phyloP scores from a whole-genome alignment of 2,113 vertebrate genomes.

The Ictidomys tridecemlineatus region DNA sequence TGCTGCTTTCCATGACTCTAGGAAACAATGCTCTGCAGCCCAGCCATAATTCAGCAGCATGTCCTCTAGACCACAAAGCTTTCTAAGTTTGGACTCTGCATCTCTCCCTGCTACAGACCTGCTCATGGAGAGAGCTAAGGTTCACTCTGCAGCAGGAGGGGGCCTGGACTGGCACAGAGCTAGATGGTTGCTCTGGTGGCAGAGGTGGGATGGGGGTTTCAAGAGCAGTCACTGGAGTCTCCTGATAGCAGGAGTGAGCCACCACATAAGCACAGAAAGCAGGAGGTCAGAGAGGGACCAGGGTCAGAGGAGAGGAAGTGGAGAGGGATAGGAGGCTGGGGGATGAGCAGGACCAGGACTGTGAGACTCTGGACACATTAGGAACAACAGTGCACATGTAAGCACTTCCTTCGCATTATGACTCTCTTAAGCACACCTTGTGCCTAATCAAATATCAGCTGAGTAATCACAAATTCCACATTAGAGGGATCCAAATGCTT shows the following conservation, averaged over 20 bases:
- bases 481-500: background rate
- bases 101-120: no score
- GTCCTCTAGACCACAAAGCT: background rate
- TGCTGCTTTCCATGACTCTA: rapidly evolving
- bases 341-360: background rate
- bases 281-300: background rate
- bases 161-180: background rate
- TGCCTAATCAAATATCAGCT: background rate
- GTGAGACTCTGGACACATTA: rapidly evolving
- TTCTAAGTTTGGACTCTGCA: background rate
- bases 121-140: background rate
- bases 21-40: rapidly evolving
- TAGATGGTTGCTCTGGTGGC: background rate
- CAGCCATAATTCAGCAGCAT: rapidly evolving
- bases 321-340: rapidly evolving
- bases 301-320: no score
- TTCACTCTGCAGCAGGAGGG: background rate
- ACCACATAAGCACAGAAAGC: background rate
- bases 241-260: background rate
- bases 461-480: background rate
- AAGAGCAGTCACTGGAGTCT: background rate
- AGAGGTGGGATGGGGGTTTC: background rate
- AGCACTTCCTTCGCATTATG: background rate
- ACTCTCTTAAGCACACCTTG: background rate
- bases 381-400: rapidly evolving